Percentiles rank a stretch among this genome's conserved stretches.
Evolutionary conservation across 2,797 vertebrate genomes (phyloP).

Genomic region (Darevskia nairensis): DNA sequence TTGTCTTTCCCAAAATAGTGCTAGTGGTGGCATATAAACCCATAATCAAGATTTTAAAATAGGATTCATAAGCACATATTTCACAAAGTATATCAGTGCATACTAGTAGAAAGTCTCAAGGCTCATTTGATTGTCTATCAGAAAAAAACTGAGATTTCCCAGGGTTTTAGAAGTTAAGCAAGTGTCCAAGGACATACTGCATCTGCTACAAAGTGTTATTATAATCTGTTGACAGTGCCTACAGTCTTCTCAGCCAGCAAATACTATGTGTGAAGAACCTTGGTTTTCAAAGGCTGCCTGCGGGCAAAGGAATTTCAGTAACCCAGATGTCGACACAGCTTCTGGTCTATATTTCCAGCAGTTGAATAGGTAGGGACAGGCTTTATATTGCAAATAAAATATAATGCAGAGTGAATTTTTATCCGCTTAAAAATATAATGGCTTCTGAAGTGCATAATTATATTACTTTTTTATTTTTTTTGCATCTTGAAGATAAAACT

Average conservation of each 20-base stretch:
- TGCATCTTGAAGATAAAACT: conserved; percentile 17
- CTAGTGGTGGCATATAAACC: not conserved
- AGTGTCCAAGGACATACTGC: not conserved
- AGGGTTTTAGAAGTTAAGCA: not conserved
- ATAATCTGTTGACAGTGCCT: conserved; percentile 66
- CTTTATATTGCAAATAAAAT: conserved; percentile 12
- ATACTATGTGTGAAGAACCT: conserved; percentile 53
- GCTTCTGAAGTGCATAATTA: not conserved
- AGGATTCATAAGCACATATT: not conserved
- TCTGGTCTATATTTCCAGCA: conserved; percentile 53
- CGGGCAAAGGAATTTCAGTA: conserved; percentile 48
- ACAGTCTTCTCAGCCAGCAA: conserved; percentile 75
- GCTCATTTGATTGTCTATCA: not conserved
- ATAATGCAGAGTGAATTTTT: not conserved
- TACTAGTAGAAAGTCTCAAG: not conserved
- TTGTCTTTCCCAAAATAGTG: not conserved
- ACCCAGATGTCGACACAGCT: conserved; percentile 44
- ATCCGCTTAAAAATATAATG: not conserved
- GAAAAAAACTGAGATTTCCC: not conserved
- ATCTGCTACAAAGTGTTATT: not conserved
- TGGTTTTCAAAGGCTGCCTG: conserved; percentile 68
- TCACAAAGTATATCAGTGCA: not conserved
- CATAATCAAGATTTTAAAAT: not conserved
- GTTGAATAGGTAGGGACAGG: conserved; percentile 67
- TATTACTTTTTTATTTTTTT: not conserved